Percentiles rank a stretch among this genome's conserved stretches.
These are phyloP conservation scores for Labeo rohita DNA, from an alignment of 2,113 vertebrate species.

Conservation along the genomic window DNA sequence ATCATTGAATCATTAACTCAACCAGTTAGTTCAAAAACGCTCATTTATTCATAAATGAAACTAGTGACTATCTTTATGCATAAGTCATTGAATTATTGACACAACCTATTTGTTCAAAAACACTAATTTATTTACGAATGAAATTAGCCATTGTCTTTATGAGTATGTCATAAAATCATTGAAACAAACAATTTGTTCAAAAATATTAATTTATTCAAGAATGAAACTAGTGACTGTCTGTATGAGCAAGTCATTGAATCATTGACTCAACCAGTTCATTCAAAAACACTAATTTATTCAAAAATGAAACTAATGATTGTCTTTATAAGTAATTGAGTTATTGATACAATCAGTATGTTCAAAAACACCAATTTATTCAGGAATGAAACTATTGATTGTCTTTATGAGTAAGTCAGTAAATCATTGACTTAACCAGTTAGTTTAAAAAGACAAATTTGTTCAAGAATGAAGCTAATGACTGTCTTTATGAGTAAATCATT, in stretches of 20 bases:
- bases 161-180: neutral
- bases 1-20: too few species aligned
- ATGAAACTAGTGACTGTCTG: neutral
- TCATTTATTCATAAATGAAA: too few species aligned
- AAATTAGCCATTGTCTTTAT: neutral
- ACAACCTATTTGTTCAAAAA: too few species aligned
- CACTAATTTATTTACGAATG: neutral
- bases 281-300: neutral
- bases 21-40: too few species aligned
- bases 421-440: neutral
- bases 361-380: neutral
- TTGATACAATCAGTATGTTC: neutral
- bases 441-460: neutral
- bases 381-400: neutral
- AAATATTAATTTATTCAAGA: neutral
- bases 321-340: too few species aligned
- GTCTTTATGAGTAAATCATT: neutral
- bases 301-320: too few species aligned
- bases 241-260: neutral
- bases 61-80: too few species aligned
- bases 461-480: neutral
- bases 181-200: neutral
- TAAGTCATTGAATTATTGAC: too few species aligned
- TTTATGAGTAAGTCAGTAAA: neutral
- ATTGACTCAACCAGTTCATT: neutral